Evolutionary conservation across 2,888 invertebrate genomes (phyloP), one percentile per base, ranked within the genome.

Genomic region (Nymphalis polychloros): DNA sequence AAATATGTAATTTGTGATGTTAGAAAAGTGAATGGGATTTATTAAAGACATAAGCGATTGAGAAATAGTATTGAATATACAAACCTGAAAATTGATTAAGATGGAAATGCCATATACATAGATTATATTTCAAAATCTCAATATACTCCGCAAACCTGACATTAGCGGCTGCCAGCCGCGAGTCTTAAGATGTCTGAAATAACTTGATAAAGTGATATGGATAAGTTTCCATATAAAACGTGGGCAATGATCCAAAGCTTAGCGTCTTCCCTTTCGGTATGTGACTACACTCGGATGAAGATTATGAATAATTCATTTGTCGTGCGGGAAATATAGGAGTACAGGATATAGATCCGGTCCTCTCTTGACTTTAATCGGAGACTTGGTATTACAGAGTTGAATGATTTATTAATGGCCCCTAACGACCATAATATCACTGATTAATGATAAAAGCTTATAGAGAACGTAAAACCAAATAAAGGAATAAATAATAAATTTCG

Each of bases 331-430:
- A 81, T 81, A 76, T 75, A 76, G 72, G 71, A 76, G 75, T 79
- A 81, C 88, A 86, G 90, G 90, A 90, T 86, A 89, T 77, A 87
- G 85, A 88, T 90, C 90, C 90, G 90, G 89, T 90, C 83, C 84
- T 81, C 80, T 75, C 73, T 64, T 63, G 68, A 63, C 68, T 60
- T 68, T 69, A 73, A 55, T 55, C 48, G 53, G 23, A 55, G 50
- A 59, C 67, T 57, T 69, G 63, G 71, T 68, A 61, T 47, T 65
- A 71, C 69, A 52, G 70, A 68, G 73, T 68, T 70, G 69, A 70
- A 74, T 70, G 72, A 73, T 73, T 73, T 72, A 70, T 72, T 70
- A 70, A 72, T 69, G 63, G 64, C 35, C 67, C 53, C 17, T 67
- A 61, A 71, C 68, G 41, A 20, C 68, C 69, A 61, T 68, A 57